Evolutionary conservation across 2,113 vertebrate genomes (phyloP).

Genomic region (Dipodomys stephensi): DNA sequence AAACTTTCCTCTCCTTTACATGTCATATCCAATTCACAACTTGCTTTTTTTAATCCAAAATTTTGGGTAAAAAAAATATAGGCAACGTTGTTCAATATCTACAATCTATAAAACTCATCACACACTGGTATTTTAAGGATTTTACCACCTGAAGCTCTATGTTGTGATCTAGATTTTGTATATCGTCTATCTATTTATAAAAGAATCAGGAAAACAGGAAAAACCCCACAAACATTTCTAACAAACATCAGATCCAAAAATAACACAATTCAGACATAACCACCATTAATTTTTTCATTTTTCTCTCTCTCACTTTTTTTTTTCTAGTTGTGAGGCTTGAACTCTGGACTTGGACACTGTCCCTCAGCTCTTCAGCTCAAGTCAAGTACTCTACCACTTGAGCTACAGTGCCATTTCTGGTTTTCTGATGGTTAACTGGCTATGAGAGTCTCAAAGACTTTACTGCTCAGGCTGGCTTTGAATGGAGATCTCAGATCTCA

Average conservation of each 20-base stretch:
- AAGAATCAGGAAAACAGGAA: background rate
- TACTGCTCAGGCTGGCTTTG: no score
- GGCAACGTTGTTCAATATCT: background rate
- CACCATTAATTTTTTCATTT: background rate
- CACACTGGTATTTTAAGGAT: background rate
- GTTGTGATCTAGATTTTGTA: background rate
- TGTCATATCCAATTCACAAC: background rate
- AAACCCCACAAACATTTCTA: background rate
- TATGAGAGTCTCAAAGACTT: no score
- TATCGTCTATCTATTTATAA: conserved; percentile 12
- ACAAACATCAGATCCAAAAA: no score
- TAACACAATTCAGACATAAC: background rate
- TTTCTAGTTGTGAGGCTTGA: no score
- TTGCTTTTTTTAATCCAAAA: no score
- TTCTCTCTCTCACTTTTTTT: background rate
- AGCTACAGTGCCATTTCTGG: no score
- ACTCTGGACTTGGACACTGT: no score
- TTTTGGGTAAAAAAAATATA: background rate
- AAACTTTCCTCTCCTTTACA: background rate
- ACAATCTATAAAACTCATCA: background rate
- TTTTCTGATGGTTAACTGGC: no score
- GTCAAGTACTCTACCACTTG: no score
- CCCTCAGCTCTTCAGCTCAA: no score
- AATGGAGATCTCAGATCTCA: no score
- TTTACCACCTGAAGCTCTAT: conserved; percentile 22